These are phyloP conservation scores for Gastracanthus pulcherrimus DNA, from an alignment of 2,888 invertebrate genomes.

Conservation along the genomic window DNA sequence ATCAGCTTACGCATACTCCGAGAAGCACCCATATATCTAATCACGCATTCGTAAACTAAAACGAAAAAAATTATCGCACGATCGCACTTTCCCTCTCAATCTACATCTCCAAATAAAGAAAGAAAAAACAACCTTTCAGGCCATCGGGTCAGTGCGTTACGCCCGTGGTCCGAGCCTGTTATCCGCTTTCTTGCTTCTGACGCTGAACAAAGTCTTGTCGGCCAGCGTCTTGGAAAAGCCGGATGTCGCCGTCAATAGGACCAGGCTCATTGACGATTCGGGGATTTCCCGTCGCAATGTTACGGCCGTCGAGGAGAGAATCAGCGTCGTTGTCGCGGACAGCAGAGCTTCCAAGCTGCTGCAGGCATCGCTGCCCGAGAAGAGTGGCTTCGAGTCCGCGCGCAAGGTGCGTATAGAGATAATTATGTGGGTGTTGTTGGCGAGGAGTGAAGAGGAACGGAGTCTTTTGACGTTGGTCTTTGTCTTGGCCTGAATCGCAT, in stretches of 20 bases:
- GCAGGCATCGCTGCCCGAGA: neutral
- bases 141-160: neutral
- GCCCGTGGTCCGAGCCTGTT: neutral
- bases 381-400: neutral
- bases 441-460: too few species aligned
- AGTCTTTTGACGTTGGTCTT: too few species aligned
- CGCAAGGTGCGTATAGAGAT: slow-evolving; percentile 16
- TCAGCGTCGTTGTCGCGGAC: neutral
- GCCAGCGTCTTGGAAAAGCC: neutral
- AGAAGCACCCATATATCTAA: too few species aligned
- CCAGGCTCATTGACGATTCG: neutral
- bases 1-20: too few species aligned
- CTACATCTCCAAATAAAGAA: too few species aligned
- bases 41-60: too few species aligned
- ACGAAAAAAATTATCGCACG: too few species aligned
- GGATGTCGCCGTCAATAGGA: neutral
- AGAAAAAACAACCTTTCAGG: too few species aligned
- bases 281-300: neutral
- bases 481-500: too few species aligned
- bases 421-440: neutral
- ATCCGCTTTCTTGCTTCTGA: neutral
- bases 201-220: neutral
- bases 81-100: too few species aligned
- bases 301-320: neutral
- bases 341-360: neutral